Conservation (phyloP, 2,113 vertebrate genomes). For the Speoplatyrhinus poulsoni region DNA sequence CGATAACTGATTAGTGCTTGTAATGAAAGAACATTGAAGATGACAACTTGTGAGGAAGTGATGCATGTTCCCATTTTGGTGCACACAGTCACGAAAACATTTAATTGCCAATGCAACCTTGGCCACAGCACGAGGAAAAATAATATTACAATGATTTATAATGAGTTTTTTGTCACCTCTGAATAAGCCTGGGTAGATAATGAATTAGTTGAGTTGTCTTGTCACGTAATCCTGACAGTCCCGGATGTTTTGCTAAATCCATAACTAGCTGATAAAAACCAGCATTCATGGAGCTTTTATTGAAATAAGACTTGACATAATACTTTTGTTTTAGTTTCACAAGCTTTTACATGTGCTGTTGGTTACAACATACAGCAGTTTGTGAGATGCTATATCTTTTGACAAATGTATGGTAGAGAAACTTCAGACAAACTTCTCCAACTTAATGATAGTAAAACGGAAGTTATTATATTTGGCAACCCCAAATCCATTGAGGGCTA, state of each 20-base stretch:
- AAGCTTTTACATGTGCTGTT: conserved; percentile 37
- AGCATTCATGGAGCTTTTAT: conserved; percentile 42
- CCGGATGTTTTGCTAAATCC: conserved; percentile 45
- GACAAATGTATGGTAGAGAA: no score
- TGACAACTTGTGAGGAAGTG: conserved; percentile 50
- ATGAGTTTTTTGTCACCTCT: conserved; percentile 49
- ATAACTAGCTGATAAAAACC: conserved; percentile 53
- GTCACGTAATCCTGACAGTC: conserved; percentile 53
- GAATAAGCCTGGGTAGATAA: conserved; percentile 49
- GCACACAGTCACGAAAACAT: conserved; percentile 50
- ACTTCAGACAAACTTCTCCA: no score
- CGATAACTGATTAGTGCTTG: conserved; percentile 55
- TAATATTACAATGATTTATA: conserved; percentile 62
- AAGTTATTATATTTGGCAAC: no score
- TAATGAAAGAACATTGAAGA: conserved; percentile 50
- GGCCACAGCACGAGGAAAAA: conserved; percentile 35
- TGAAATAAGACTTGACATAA: conserved; percentile 28
- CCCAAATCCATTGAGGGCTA: no score
- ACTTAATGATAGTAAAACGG: no score
- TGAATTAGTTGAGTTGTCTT: conserved; percentile 53
- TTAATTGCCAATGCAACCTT: conserved; percentile 61
- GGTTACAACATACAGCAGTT: conserved; percentile 2
- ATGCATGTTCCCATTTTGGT: conserved; percentile 38
- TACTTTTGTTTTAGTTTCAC: conserved; percentile 32
- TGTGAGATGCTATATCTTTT: conserved; percentile 25